These are phyloP conservation scores for Chloroceryle amazona DNA, from an alignment of 2,797 vertebrate species.

Conservation along the genomic window DNA sequence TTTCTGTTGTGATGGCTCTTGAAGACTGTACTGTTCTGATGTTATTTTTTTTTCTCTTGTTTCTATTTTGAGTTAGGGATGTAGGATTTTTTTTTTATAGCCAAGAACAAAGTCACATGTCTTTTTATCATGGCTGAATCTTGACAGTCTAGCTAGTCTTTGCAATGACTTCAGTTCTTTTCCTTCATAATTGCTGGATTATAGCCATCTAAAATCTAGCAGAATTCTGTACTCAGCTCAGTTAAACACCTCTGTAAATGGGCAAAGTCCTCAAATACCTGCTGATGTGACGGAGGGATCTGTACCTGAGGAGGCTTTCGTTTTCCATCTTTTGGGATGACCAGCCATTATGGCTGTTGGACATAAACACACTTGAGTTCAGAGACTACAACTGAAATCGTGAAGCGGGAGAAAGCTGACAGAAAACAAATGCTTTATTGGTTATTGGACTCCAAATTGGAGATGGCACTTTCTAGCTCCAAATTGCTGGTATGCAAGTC, in stretches of 20 bases:
- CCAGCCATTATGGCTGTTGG: neutral
- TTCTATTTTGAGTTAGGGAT: neutral
- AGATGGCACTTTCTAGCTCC: neutral
- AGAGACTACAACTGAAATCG: neutral
- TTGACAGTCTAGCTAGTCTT: neutral
- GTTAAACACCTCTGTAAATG: neutral
- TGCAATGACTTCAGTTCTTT: neutral
- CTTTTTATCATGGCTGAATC: neutral
- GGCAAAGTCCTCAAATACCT: neutral
- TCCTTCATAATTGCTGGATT: neutral
- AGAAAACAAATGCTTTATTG: neutral
- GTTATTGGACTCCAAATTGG: neutral
- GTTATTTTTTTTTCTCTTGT: neutral
- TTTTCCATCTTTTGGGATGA: neutral
- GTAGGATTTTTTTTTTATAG: neutral
- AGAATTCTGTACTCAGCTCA: neutral
- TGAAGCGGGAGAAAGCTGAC: neutral
- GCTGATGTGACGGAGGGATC: neutral
- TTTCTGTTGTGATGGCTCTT: neutral
- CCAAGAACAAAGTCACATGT: neutral
- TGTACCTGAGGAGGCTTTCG: neutral
- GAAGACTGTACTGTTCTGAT: neutral
- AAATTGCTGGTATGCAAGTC: neutral
- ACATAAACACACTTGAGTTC: rapidly evolving
- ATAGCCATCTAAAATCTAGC: neutral